These are phyloP conservation scores for Melanotaenia trifasciata DNA, from an alignment of 2,797 vertebrate species.

Conservation along the genomic window DNA sequence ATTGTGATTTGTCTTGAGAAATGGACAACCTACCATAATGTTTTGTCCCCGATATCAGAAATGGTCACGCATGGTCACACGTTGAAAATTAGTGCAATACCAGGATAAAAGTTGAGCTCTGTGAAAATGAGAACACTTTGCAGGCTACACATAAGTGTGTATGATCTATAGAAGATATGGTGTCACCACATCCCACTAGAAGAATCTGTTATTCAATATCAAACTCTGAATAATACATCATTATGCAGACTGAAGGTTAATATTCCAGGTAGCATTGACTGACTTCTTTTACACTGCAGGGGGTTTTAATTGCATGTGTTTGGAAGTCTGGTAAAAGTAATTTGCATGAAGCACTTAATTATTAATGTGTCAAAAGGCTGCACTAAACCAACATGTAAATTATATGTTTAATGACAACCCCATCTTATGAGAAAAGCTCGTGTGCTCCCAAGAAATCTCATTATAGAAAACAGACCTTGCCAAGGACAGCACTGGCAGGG, in stretches of 20 bases:
- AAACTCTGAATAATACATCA: not conserved
- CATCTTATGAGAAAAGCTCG: conserved; percentile 17
- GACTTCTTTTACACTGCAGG: not conserved
- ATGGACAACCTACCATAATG: not conserved
- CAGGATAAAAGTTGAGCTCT: not conserved
- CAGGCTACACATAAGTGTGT: not conserved
- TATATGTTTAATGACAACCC: conserved; percentile 18
- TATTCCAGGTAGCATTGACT: not conserved
- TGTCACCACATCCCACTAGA: not conserved
- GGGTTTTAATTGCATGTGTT: conserved; percentile 27
- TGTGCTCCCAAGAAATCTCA: conserved; percentile 5
- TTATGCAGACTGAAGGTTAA: not conserved
- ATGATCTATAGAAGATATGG: no score
- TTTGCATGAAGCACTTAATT: conserved; percentile 18
- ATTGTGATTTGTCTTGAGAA: not conserved
- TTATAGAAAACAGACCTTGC: conserved; percentile 18
- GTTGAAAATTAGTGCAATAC: no score
- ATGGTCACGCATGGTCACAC: not conserved
- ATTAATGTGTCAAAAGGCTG: conserved; percentile 17
- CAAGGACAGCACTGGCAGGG: conserved; percentile 17
- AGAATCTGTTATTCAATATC: not conserved
- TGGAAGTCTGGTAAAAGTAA: conserved; percentile 13
- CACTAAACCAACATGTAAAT: conserved; percentile 12
- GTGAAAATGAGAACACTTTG: not conserved
- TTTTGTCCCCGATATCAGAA: not conserved